Percentiles rank a stretch among this genome's conserved stretches.
These are phyloP conservation scores for Mamestra brassicae DNA, from an alignment of 2,888 invertebrate species.

Conservation along the genomic window DNA sequence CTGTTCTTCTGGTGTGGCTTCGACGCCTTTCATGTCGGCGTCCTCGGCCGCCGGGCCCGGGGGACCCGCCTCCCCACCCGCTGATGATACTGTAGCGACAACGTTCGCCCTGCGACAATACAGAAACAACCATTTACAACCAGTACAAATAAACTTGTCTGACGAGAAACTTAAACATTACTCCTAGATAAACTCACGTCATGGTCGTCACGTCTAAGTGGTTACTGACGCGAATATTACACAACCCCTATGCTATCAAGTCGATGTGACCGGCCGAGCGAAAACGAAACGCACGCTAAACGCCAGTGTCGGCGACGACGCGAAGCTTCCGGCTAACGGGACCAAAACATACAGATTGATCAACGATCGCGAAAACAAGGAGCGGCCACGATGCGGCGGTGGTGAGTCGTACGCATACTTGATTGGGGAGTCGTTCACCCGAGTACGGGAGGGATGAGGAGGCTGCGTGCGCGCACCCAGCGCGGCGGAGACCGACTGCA, in stretches of 20 bases:
- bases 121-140: conserved; percentile 68
- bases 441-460: conserved; percentile 68
- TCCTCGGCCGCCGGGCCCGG: conserved; percentile 83
- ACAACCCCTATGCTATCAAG: conserved; percentile 71
- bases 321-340: conserved; percentile 80
- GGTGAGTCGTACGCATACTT: conserved; percentile 75
- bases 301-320: conserved; percentile 69
- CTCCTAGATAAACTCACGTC: conserved; percentile 81
- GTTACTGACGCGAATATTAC: conserved; percentile 63
- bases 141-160: conserved; percentile 26
- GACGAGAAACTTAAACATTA: conserved; percentile 22
- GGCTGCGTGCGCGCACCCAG: conserved; percentile 89
- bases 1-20: conserved; percentile 89
- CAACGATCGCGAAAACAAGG: conserved; percentile 73
- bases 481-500: conserved; percentile 88
- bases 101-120: conserved; percentile 85
- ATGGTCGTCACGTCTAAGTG: conserved; percentile 70
- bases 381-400: conserved; percentile 66
- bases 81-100: conserved; percentile 79
- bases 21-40: conserved; percentile 88
- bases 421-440: conserved; percentile 71
- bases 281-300: conserved; percentile 81
- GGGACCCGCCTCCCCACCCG: conserved; percentile 83
- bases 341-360: conserved; percentile 70
- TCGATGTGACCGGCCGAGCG: conserved; percentile 70